Evolutionary conservation across 2,113 vertebrate species (phyloP), one percentile per base, ranked within the genome.

Genomic region (Camelus dromedarius): DNA sequence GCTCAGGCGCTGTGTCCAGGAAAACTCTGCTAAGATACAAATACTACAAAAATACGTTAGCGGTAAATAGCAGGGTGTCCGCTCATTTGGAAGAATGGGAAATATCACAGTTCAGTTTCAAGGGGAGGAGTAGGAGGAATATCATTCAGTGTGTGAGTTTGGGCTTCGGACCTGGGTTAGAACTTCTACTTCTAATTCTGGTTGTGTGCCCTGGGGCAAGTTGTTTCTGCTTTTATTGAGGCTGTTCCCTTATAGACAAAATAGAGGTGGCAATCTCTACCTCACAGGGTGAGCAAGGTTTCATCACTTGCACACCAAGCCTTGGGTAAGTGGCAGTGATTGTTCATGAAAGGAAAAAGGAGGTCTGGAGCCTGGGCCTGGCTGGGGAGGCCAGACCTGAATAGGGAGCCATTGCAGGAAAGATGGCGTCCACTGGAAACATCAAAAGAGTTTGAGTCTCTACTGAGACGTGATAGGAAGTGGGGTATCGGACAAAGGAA

Each of bases 1-100:
- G 6, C 69, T 50, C 70, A 75, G 32, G 35, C 22, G 2, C 42
- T 20, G 7, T 19, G 13, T 95, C 79, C 70, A 83, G 81, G n/a
- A 79, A 93, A 84, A 95, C 35, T 30, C 86, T 80, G 13, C 62
- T 77, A 30, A 96, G 81, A 60, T 50, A 80, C 14, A 86, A 86
- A 75, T 26, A 22, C 13, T 84, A 20, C 64, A 46, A 62, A 90
- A 82, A 56, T 24, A 52, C 1, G 5, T 80, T 66, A 3, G 5
- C 58, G 9, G 73, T 66, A 89, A 79, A 86, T 54, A 28, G 64
- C 50, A 86, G 46, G n/a, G 50, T 52, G 38, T 54, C 77, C 89
- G 52, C 54, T 93, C 28, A 73, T 82, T 35, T 77, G 26, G 91
- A 91, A 81, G 54, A 89, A 86, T 5, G 20, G 12, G 50, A 84